Conservation (phyloP, 2,113 vertebrate genomes). For the Grammomys dolichurus region DNA sequence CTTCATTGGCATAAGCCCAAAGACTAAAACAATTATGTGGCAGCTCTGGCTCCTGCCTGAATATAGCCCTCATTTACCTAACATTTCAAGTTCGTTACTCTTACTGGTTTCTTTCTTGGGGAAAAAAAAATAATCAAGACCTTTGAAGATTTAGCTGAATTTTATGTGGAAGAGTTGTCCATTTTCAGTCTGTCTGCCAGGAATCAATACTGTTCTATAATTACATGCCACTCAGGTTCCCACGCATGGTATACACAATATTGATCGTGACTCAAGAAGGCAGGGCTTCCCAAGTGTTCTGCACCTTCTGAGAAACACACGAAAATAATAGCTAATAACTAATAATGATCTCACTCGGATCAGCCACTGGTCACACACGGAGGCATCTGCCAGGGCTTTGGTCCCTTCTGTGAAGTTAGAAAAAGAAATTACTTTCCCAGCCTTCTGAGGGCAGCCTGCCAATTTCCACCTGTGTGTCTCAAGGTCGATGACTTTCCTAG, state of each 20-base stretch:
- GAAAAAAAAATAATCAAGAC: slow-evolving; percentile 66
- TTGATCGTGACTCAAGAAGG: slow-evolving; percentile 59
- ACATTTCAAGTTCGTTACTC: slow-evolving; percentile 59
- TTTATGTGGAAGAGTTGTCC: slow-evolving; percentile 66
- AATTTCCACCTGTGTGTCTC: slow-evolving; percentile 54
- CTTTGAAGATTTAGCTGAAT: slow-evolving; percentile 76
- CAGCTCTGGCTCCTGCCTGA: slow-evolving; percentile 60
- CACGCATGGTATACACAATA: slow-evolving; percentile 42
- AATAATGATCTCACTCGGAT: slow-evolving; percentile 72
- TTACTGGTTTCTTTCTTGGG: slow-evolving; percentile 64
- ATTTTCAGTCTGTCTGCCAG: slow-evolving; percentile 62
- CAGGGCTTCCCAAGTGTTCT: slow-evolving; percentile 56
- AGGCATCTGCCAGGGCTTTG: neutral
- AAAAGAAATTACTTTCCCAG: slow-evolving; percentile 66
- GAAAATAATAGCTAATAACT: slow-evolving; percentile 76
- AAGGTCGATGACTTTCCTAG: slow-evolving; percentile 32
- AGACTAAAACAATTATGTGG: slow-evolving; percentile 50
- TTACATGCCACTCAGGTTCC: slow-evolving; percentile 71
- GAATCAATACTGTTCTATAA: slow-evolving; percentile 80
- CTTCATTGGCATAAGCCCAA: neutral
- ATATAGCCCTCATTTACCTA: slow-evolving; percentile 52
- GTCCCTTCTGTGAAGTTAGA: slow-evolving; percentile 43
- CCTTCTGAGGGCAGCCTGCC: slow-evolving; percentile 65
- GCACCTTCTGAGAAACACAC: slow-evolving; percentile 74
- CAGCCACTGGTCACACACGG: slow-evolving; percentile 23